Conservation (phyloP, 2,797 vertebrate genomes). For the Bovichtus variegatus region DNA sequence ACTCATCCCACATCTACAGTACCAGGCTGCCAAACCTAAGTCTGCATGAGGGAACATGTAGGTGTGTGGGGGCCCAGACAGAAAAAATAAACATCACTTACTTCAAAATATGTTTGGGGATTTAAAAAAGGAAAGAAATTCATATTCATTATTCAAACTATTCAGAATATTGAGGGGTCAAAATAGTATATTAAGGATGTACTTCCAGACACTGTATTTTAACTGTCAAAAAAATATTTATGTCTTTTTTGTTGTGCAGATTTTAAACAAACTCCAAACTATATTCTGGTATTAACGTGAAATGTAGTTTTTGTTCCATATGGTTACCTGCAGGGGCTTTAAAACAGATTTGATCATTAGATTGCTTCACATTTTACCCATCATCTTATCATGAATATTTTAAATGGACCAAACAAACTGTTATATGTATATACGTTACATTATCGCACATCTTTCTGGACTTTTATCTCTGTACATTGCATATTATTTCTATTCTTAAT, state of each 20-base stretch:
- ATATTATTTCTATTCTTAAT: too few species aligned
- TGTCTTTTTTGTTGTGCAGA: neutral
- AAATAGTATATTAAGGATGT: neutral
- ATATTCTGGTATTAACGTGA: neutral
- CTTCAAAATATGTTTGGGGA: conserved; percentile 31
- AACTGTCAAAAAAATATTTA: neutral
- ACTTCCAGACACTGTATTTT: neutral
- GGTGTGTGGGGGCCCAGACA: conserved; percentile 31
- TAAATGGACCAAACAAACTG: neutral
- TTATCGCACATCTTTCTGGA: too few species aligned
- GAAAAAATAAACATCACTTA: conserved; percentile 38
- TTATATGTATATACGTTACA: too few species aligned
- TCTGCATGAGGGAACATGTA: conserved; percentile 42
- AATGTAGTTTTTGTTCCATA: neutral
- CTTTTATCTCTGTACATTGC: too few species aligned
- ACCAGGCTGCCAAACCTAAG: conserved; percentile 40
- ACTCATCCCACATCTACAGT: conserved; percentile 37
- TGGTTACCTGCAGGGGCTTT: neutral
- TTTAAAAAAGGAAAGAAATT: neutral
- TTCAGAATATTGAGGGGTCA: neutral
- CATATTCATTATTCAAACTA: neutral
- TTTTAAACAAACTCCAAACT: neutral
- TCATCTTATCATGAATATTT: neutral
- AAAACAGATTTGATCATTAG: neutral
- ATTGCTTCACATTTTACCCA: neutral